Evolutionary conservation across 1,140 invertebrate species (phyloP).

Genomic region (Nasonia longicornis): DNA sequence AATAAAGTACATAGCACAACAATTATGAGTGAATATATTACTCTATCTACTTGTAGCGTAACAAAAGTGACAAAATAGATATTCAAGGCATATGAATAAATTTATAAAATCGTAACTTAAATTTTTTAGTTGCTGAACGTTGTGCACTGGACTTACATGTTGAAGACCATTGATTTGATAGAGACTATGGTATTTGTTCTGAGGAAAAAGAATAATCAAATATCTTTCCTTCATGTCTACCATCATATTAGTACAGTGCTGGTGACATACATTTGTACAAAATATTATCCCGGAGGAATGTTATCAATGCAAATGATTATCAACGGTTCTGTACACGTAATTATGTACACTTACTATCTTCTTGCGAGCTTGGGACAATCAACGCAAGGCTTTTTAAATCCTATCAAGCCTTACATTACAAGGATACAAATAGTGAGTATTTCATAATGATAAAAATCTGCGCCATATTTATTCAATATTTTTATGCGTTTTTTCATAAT

Average conservation of each 20-base stretch:
- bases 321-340: conserved; percentile 58
- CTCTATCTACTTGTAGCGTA: no score
- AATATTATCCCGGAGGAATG: conserved; percentile 58
- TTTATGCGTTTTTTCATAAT: conserved; percentile 1
- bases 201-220: conserved; percentile 76
- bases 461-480: background rate
- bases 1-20: background rate
- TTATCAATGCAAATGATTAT: conserved; percentile 53
- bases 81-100: no score
- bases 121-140: conserved; percentile 54
- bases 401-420: conserved; percentile 54
- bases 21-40: background rate
- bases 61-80: no score
- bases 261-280: conserved; percentile 76
- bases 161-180: conserved; percentile 62
- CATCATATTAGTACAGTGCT: conserved; percentile 75
- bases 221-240: conserved; percentile 77
- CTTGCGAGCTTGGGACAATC: conserved; percentile 57
- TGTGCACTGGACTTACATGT: conserved; percentile 59
- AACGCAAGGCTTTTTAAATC: conserved; percentile 51
- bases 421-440: conserved; percentile 56
- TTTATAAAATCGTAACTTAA: no score
- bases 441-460: background rate
- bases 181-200: conserved; percentile 75
- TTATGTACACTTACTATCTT: conserved; percentile 64